Evolutionary conservation across 2,888 invertebrate genomes (phyloP).

Genomic region (Antheraea yamamai): DNA sequence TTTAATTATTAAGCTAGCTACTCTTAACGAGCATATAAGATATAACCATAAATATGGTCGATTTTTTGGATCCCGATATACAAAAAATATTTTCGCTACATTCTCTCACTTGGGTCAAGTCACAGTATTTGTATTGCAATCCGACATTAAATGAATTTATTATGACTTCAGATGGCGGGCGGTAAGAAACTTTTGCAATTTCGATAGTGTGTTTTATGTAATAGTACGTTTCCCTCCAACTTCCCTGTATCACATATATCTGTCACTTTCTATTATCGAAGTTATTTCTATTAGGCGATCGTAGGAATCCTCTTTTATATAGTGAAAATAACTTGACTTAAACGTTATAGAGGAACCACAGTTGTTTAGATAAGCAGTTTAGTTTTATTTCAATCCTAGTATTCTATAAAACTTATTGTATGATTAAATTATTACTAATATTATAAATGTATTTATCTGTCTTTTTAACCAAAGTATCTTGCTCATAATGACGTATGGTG

Average conservation of each 20-base stretch:
- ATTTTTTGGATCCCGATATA: background rate
- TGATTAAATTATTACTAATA: background rate
- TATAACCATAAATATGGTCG: too few relatives aligned
- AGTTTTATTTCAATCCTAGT: background rate
- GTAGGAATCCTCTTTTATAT: background rate
- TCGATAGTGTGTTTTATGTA: constrained; percentile 39
- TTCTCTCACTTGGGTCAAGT: constrained; percentile 31
- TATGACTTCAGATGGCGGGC: constrained; percentile 45
- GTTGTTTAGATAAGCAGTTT: background rate
- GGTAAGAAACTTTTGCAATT: constrained; percentile 56
- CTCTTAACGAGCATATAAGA: too few relatives aligned
- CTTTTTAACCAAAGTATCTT: too few relatives aligned
- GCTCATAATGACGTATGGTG: too few relatives aligned
- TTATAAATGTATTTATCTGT: too few relatives aligned
- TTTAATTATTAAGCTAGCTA: too few relatives aligned
- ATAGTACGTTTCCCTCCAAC: constrained; percentile 13
- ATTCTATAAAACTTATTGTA: background rate
- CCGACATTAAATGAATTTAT: constrained; percentile 64
- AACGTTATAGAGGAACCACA: background rate
- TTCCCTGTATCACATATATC: constrained; percentile 6
- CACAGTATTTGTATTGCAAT: constrained; percentile 34
- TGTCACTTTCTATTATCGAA: constrained; percentile 20
- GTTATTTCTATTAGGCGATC: constrained; percentile 21
- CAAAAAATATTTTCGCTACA: constrained; percentile 25
- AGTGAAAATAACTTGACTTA: background rate